Evolutionary conservation across 2,888 invertebrate species (phyloP).

Genomic region (Sarcophaga caerulescens): DNA sequence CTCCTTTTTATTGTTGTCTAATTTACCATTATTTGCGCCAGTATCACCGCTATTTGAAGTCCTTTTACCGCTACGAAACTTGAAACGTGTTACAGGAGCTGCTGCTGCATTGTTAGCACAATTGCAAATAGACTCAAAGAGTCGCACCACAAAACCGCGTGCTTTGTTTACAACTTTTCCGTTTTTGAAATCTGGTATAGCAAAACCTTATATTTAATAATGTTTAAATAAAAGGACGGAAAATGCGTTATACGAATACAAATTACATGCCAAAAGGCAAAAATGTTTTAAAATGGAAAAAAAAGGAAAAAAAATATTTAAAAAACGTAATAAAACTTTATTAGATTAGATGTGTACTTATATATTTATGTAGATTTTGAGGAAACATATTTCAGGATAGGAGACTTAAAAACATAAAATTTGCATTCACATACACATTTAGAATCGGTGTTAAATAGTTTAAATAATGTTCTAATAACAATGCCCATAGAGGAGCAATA

Average conservation of each 20-base stretch:
- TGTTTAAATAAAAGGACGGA: slow-evolving; percentile 34
- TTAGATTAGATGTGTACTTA: slow-evolving; percentile 17
- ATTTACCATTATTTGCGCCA: slow-evolving; percentile 55
- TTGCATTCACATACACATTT: slow-evolving; percentile 19
- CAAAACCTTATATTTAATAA: slow-evolving; percentile 75
- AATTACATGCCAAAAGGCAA: slow-evolving; percentile 15
- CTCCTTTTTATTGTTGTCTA: slow-evolving; percentile 46
- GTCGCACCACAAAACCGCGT: slow-evolving; percentile 84
- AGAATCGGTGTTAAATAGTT: background rate
- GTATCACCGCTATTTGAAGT: slow-evolving; percentile 68
- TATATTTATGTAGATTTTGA: slow-evolving; percentile 54
- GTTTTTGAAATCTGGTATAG: slow-evolving; percentile 82
- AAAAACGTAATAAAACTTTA: slow-evolving; percentile 49
- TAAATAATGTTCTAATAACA: too few relatives aligned
- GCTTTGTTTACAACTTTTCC: slow-evolving; percentile 83
- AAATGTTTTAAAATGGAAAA: slow-evolving; percentile 19
- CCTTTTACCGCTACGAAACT: slow-evolving; percentile 76
- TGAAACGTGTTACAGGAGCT: slow-evolving; percentile 82
- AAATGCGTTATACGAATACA: slow-evolving; percentile 13
- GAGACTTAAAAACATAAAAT: slow-evolving; percentile 39
- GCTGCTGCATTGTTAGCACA: slow-evolving; percentile 84
- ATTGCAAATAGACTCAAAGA: slow-evolving; percentile 85
- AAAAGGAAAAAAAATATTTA: slow-evolving; percentile 22
- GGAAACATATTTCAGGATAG: slow-evolving; percentile 42
- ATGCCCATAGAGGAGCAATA: too few relatives aligned